Evolutionary conservation across 2,113 vertebrate genomes (phyloP), one percentile per base, ranked within the genome.

Genomic region (Erpornis zantholeuca): DNA sequence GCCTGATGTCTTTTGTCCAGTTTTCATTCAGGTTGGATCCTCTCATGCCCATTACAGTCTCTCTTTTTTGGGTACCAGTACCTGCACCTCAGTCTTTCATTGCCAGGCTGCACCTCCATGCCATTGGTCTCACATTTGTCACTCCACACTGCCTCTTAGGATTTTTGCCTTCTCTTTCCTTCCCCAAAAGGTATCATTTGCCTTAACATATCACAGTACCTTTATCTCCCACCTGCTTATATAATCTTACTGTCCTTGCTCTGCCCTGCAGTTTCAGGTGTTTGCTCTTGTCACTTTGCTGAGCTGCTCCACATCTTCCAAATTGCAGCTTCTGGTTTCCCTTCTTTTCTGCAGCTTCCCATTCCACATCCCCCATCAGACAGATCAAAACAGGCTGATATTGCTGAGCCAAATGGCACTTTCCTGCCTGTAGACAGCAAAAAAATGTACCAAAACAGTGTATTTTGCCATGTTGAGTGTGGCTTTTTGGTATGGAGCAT

Each of bases 401-500:
- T 2, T 61, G 28, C 13, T 94, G 53, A 79, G 44, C 16, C n/a
- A 69, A 24, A 23, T 12, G 2, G 2, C 38, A 42, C 3, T 70
- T 13, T 82, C 77, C 29, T 65, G 6, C 47, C 28, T 75, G 66
- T 24, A 57, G 29, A 20, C 8, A 75, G 25, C 31, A 54, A 44
- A 63, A 35, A 47, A 29, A 9, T 5, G 11, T 19, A 16, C 35
- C 4, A 12, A 27, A 66, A 14, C 53, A 12, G 7, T 40, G 15
- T 29, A 10, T 10, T 50, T 66, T 86, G 35, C 18, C 12, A 14
- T 19, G n/a, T 15, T 80, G 53, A 70, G 50, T 2, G 0, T 29
- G 27, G 18, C 17, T 11, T 73, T 15, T 42, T 36, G 8, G 11
- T 45, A 4, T 12, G 0, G 0, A 18, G 19, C 10, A 8, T 57